Evolutionary conservation across 2,113 vertebrate genomes (phyloP).

Genomic region (Elephas maximus): DNA sequence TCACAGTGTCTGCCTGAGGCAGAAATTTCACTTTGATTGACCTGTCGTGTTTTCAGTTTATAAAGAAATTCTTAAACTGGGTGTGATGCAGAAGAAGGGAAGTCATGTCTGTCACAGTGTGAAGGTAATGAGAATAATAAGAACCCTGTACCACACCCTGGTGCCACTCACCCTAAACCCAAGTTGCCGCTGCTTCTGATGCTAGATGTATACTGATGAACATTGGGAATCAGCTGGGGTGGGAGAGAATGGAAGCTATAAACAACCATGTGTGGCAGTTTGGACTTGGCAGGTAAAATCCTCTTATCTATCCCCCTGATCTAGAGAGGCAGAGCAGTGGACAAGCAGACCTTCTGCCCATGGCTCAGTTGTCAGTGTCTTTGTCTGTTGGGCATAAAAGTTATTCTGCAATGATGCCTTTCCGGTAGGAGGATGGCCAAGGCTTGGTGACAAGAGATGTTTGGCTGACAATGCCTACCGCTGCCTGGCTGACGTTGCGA

Average conservation of each 20-base stretch:
- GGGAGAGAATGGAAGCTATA: not conserved
- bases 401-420: too few relatives aligned
- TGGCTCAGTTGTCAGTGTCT: too few relatives aligned
- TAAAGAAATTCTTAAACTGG: not conserved
- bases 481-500: too few relatives aligned
- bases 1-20: not conserved
- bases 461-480: too few relatives aligned
- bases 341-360: too few relatives aligned
- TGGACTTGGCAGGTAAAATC: accelerated
- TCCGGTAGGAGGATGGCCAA: too few relatives aligned
- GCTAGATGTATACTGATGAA: not conserved
- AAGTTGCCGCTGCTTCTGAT: accelerated
- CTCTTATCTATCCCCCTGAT: too few relatives aligned
- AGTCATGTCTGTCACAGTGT: accelerated
- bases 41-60: not conserved
- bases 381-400: too few relatives aligned
- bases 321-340: not conserved
- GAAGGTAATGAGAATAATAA: not conserved
- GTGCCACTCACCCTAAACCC: not conserved
- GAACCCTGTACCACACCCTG: not conserved
- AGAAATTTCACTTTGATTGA: too few relatives aligned
- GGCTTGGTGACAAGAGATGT: too few relatives aligned
- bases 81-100: not conserved
- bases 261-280: not conserved
- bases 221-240: accelerated